These are phyloP conservation scores for Platichthys flesus DNA, from an alignment of 2,113 vertebrate species.

Conservation along the genomic window DNA sequence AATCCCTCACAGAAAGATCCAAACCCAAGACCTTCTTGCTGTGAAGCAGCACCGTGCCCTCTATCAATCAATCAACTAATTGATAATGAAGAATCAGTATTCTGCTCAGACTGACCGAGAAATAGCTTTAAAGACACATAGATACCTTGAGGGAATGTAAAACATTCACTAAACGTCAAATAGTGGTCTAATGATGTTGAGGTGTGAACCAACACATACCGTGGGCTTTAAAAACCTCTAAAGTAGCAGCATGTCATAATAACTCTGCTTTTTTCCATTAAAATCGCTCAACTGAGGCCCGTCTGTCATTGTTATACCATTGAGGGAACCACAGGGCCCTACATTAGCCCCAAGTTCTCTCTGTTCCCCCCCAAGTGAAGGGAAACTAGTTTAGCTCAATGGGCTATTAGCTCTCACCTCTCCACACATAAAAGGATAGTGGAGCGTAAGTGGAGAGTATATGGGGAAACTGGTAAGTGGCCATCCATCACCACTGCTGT, in stretches of 20 bases:
- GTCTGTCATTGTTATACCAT: slow-evolving; percentile 42
- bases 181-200: too few relatives aligned
- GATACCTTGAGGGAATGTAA: too few relatives aligned
- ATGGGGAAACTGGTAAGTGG: slow-evolving; percentile 51
- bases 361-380: slow-evolving; percentile 27
- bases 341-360: slow-evolving; percentile 42
- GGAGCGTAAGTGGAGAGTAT: slow-evolving; percentile 36
- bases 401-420: slow-evolving; percentile 59
- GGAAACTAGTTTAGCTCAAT: slow-evolving; percentile 60
- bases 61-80: too few relatives aligned
- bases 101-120: too few relatives aligned
- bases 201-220: background rate
- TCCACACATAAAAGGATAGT: slow-evolving; percentile 45
- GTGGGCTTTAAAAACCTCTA: slow-evolving; percentile 6
- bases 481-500: slow-evolving; percentile 53
- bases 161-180: too few relatives aligned
- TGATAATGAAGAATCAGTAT: too few relatives aligned
- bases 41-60: too few relatives aligned
- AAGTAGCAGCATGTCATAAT: slow-evolving; percentile 7
- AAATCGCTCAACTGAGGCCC: slow-evolving; percentile 40
- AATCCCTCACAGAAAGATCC: too few relatives aligned
- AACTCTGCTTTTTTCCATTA: slow-evolving; percentile 30
- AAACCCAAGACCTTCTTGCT: too few relatives aligned
- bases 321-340: slow-evolving; percentile 32
- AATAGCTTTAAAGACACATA: too few relatives aligned